Conservation (phyloP, 64 coral and sea anemone genomes). For the Stichodactyla mertensii region DNA sequence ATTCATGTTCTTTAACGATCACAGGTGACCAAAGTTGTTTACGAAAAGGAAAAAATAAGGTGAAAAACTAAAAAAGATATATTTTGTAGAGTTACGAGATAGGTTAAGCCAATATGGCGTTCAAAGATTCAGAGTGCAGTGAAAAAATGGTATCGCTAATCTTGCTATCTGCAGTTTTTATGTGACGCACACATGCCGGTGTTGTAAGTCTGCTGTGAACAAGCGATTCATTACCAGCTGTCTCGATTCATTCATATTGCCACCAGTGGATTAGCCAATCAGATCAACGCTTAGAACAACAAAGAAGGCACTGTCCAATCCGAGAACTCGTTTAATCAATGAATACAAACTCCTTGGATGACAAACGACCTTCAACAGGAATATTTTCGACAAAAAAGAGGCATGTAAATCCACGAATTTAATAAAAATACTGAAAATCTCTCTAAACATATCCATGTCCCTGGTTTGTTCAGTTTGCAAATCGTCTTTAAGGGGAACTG, state of each 20-base stretch:
- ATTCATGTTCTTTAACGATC: not conserved
- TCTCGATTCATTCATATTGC: not conserved
- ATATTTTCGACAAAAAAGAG: constrained; percentile 8
- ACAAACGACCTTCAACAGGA: constrained; percentile 8
- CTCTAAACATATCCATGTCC: not conserved
- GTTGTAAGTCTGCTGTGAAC: constrained; percentile 19
- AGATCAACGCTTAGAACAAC: constrained; percentile 26
- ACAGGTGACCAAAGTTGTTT: constrained; percentile 9
- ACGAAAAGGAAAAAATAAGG: not conserved
- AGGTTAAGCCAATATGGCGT: not conserved
- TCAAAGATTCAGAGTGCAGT: not conserved
- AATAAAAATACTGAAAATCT: not conserved
- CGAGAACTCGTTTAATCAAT: not conserved
- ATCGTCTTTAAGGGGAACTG: not conserved
- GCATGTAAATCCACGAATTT: not conserved
- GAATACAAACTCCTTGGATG: not conserved
- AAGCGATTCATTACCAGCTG: not conserved
- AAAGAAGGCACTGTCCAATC: not conserved
- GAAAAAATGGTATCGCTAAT: not conserved
- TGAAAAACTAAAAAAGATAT: not conserved
- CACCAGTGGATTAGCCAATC: constrained; percentile 32
- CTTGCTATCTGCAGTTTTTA: constrained; percentile 11
- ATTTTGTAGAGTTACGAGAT: not conserved
- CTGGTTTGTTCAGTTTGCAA: not conserved
- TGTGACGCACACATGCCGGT: constrained; percentile 24